phyloP scores from a whole-genome alignment of 1,140 invertebrate species.

The Bombyx mori region DNA sequence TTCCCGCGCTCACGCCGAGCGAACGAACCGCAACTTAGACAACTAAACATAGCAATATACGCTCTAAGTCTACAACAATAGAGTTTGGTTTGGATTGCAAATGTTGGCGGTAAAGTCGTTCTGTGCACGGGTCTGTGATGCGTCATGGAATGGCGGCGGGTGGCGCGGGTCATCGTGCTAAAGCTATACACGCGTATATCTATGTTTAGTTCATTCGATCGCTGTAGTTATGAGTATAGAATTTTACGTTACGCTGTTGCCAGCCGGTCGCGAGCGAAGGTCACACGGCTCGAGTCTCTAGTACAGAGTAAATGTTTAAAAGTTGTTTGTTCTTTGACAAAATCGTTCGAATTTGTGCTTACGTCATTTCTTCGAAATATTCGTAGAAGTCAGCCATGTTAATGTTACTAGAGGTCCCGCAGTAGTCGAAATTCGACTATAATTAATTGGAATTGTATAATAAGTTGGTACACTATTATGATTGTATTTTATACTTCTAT shows the following conservation, averaged over 20 bases:
- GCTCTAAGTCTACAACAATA: slow-evolving; percentile 1
- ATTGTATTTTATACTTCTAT: too few relatives aligned
- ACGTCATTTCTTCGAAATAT: too few relatives aligned
- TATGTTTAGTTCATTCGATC: slow-evolving; percentile 4
- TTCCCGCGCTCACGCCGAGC: slow-evolving; percentile 13
- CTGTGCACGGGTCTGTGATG: slow-evolving; percentile 8
- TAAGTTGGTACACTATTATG: too few relatives aligned
- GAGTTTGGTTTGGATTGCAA: slow-evolving; percentile 6
- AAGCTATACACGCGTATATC: slow-evolving; percentile 11
- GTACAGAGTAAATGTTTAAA: not conserved
- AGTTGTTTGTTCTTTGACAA: too few relatives aligned
- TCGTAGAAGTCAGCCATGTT: too few relatives aligned
- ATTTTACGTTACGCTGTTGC: slow-evolving; percentile 25
- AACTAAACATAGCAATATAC: slow-evolving; percentile 4
- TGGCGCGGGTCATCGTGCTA: slow-evolving; percentile 22
- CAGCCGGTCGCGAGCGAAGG: slow-evolving; percentile 21
- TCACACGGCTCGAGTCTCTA: slow-evolving; percentile 14
- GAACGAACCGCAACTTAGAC: slow-evolving; percentile 12
- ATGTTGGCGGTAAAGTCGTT: slow-evolving; percentile 7
- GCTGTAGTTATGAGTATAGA: slow-evolving; percentile 13
- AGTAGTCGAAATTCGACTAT: too few relatives aligned
- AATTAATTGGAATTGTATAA: too few relatives aligned
- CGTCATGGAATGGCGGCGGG: slow-evolving; percentile 20
- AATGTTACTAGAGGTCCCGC: too few relatives aligned
- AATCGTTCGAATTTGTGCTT: too few relatives aligned